Evolutionary conservation across 1,140 invertebrate species (phyloP).

Genomic region (Drosophila orosa): DNA sequence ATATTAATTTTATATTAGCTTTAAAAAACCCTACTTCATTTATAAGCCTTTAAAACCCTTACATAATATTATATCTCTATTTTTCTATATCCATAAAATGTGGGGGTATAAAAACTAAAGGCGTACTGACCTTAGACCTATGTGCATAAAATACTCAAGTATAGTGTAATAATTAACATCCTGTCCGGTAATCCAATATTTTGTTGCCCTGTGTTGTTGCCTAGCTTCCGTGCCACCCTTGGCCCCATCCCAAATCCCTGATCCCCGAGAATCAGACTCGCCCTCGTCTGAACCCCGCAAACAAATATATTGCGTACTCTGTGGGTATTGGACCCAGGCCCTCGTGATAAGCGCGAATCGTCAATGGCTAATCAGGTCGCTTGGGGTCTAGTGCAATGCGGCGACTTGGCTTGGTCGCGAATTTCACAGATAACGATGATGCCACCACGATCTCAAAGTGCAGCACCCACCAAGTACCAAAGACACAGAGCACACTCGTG

Average conservation of each 20-base stretch:
- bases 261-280: constrained; percentile 21
- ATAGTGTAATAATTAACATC: background rate
- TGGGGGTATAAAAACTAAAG: no score
- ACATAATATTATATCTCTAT: no score
- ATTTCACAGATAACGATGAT: constrained; percentile 31
- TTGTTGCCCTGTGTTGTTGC: constrained; percentile 7
- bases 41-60: no score
- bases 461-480: constrained; percentile 17
- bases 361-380: constrained; percentile 41
- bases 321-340: constrained; percentile 22
- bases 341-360: constrained; percentile 43
- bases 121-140: no score
- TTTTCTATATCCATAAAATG: no score
- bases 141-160: no score
- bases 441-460: constrained; percentile 48
- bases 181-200: background rate
- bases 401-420: constrained; percentile 12
- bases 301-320: constrained; percentile 19
- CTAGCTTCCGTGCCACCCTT: constrained; percentile 16
- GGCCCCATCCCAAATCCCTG: constrained; percentile 14
- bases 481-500: constrained; percentile 5
- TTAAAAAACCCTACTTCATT: background rate
- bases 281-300: constrained; percentile 25
- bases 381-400: constrained; percentile 37
- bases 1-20: background rate